phyloP scores from a whole-genome alignment of 2,888 invertebrate genomes.

The Antheraea assamensis region DNA sequence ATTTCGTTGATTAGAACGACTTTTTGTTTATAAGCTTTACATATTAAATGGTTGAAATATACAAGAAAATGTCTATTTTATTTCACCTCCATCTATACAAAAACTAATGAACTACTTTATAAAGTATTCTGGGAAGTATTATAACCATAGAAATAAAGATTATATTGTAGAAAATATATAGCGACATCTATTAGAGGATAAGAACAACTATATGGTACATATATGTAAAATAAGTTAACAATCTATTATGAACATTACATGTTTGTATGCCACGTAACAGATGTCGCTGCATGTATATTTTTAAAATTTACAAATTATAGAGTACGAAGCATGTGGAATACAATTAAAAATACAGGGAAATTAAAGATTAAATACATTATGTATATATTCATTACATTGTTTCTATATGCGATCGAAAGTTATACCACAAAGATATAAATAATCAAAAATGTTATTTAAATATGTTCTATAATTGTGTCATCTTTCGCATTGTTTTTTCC shows the following conservation, averaged over 20 bases:
- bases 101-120: not conserved
- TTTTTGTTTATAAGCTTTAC: not conserved
- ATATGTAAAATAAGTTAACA: too few species aligned
- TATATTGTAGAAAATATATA: too few species aligned
- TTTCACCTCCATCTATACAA: not conserved
- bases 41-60: too few species aligned
- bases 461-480: not conserved
- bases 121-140: not conserved
- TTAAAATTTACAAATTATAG: not conserved
- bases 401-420: too few species aligned
- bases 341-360: not conserved
- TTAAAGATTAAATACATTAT: not conserved
- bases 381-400: not conserved
- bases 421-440: too few species aligned
- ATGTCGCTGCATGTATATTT: not conserved
- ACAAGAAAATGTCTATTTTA: not conserved
- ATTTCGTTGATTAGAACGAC: too few species aligned
- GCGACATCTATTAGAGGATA: too few species aligned
- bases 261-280: not conserved
- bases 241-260: too few species aligned
- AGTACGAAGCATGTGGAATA: not conserved
- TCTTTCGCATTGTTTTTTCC: slow-evolving; percentile 31
- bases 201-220: too few species aligned
- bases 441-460: too few species aligned
- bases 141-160: too few species aligned